Conservation (phyloP, 2,888 invertebrate species). For the Chorisops tibialis region DNA sequence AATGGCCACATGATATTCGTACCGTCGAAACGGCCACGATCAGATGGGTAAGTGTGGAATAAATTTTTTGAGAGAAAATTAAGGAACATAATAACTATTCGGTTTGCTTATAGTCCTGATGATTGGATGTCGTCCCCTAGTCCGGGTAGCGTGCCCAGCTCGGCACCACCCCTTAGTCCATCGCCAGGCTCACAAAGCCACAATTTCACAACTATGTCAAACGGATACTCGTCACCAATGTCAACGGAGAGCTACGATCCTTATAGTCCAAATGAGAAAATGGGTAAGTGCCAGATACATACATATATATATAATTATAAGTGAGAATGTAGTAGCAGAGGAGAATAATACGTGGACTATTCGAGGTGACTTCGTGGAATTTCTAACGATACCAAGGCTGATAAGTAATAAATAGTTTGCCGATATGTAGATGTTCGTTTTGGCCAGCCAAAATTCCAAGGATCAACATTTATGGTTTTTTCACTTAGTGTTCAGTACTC, state of each 20-base stretch:
- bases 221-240: slow-evolving; percentile 82
- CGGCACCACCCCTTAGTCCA: slow-evolving; percentile 64
- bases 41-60: slow-evolving; percentile 47
- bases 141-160: slow-evolving; percentile 57
- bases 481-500: too few relatives aligned
- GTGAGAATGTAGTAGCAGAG: too few relatives aligned
- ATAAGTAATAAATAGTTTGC: too few relatives aligned
- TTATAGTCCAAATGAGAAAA: slow-evolving; percentile 85
- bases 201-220: slow-evolving; percentile 53
- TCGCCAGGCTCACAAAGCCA: slow-evolving; percentile 60
- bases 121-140: slow-evolving; percentile 66
- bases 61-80: not conserved
- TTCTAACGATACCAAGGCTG: too few relatives aligned
- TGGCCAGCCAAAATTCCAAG: too few relatives aligned
- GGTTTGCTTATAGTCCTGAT: slow-evolving; percentile 50
- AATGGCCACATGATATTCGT: slow-evolving; percentile 50
- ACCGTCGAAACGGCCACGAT: slow-evolving; percentile 55
- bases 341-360: too few relatives aligned
- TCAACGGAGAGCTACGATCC: slow-evolving; percentile 87
- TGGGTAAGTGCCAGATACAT: slow-evolving; percentile 72
- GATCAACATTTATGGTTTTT: too few relatives aligned
- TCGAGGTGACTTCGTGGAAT: too few relatives aligned
- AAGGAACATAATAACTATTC: not conserved
- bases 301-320: too few relatives aligned
- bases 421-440: too few relatives aligned